Evolutionary conservation across 2,797 vertebrate genomes (phyloP).

Genomic region (Tiaroga cobitis): DNA sequence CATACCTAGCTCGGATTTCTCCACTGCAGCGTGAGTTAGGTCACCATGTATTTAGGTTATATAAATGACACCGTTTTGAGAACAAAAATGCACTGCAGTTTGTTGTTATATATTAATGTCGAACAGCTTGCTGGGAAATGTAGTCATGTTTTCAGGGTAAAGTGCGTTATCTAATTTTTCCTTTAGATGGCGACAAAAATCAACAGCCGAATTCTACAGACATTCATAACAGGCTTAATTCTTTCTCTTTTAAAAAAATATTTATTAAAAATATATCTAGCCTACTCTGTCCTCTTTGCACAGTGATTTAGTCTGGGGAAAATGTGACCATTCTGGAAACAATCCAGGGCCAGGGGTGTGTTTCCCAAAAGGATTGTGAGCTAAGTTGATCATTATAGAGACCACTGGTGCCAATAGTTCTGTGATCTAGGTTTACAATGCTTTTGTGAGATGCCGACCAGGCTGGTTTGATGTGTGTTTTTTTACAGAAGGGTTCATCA

Average conservation of each 20-base stretch:
- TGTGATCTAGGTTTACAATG: background rate
- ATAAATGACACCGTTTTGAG: slow-evolving; percentile 15
- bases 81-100: background rate
- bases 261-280: no score
- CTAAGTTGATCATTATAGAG: background rate
- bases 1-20: background rate
- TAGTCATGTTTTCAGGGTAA: slow-evolving; percentile 26
- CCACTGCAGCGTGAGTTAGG: slow-evolving; percentile 21
- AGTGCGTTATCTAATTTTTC: background rate
- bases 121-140: slow-evolving; percentile 58
- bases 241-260: background rate
- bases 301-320: background rate
- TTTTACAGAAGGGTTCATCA: background rate
- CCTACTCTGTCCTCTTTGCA: background rate
- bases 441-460: background rate
- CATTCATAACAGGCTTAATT: background rate
- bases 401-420: background rate
- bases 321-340: background rate
- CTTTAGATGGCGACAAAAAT: slow-evolving; percentile 51
- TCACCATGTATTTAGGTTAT: slow-evolving; percentile 15
- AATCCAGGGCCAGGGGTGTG: background rate
- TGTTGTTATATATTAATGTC: slow-evolving; percentile 29
- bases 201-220: background rate
- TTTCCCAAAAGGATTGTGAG: background rate
- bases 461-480: background rate